Evolutionary conservation across 2,888 invertebrate genomes (phyloP), one percentile per base, ranked within the genome.

Genomic region (Eristalis pertinax): DNA sequence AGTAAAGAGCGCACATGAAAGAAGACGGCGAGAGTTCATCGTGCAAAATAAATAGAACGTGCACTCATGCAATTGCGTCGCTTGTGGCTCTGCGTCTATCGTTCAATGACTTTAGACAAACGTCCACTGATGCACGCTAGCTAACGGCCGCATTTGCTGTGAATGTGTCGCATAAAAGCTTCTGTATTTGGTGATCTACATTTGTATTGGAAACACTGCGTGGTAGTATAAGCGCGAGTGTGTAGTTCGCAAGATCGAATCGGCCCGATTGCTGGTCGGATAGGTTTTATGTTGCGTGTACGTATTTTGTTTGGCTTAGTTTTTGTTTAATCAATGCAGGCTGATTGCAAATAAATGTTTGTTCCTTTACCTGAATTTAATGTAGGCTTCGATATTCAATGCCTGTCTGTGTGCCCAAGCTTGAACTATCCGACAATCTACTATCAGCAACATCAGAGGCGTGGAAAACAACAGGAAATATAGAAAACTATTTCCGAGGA

Each of bases 31-130:
- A 70, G 85, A 82, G 82, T 86, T 86, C 83, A 83, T 84, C 84
- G 84, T 87, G 79, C 84, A 87, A 84, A 84, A 87, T 80, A 87
- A 76, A 87, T 87, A 87, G 87, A 87, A 87, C 79, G 84, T 87
- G 84, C 84, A 80, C 69, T 84, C 79, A 76, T 87, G 79, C 87
- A 87, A 87, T 73, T 76, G 78, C 84, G 84, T 80, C 72, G 85
- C 77, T 75, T 67, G 77, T 70, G 26, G 74, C 75, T 85, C 58
- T 78, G 67, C 84, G 68, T 79, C 87, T 87, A 87, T 87, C 87
- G 87, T 87, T 87, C 87, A 87, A 84, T 84, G 87, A 87, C 87
- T 87, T 60, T 60, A 38, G 65, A 38, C 73, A 50, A 77, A 77
- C 76, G 69, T 63, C 63, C 58, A 73, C 41, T n/a, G 74, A 62